A percentile compares a stretch with the other conserved stretches of the same genome.
These are phyloP conservation scores for Dynastes tityus DNA, from an alignment of 2,888 invertebrate species.

Conservation along the genomic window DNA sequence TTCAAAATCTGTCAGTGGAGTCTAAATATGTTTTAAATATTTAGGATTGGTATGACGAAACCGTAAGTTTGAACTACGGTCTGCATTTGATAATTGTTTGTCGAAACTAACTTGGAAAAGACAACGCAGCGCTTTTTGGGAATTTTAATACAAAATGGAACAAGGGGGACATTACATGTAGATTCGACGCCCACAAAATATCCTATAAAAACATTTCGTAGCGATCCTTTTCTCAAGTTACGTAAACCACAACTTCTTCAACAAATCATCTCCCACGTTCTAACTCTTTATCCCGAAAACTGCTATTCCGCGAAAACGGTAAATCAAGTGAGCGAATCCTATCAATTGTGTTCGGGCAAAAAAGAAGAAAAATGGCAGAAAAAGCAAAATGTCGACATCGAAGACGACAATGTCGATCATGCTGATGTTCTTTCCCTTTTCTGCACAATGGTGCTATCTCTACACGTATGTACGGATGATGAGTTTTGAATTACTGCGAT, in stretches of 20 bases:
- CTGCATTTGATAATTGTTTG: no score
- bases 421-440: slow-evolving; percentile 19
- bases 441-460: slow-evolving; percentile 34
- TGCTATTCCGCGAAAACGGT: slow-evolving; percentile 1
- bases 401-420: slow-evolving; percentile 30
- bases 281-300: neutral
- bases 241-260: neutral
- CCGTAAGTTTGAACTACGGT: no score
- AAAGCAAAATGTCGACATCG: slow-evolving; percentile 29
- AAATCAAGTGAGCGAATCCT: slow-evolving; percentile 22
- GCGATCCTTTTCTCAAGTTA: no score
- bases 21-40: no score
- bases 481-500: slow-evolving; percentile 69
- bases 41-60: no score
- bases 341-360: slow-evolving; percentile 32
- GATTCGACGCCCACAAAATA: no score
- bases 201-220: no score
- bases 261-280: neutral
- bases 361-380: neutral
- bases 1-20: no score
- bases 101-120: no score
- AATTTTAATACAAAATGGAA: no score
- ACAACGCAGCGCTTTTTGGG: no score
- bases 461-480: slow-evolving; percentile 67
- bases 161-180: no score